phyloP scores from a whole-genome alignment of 2,888 invertebrate genomes.

The Tortrix viridana region DNA sequence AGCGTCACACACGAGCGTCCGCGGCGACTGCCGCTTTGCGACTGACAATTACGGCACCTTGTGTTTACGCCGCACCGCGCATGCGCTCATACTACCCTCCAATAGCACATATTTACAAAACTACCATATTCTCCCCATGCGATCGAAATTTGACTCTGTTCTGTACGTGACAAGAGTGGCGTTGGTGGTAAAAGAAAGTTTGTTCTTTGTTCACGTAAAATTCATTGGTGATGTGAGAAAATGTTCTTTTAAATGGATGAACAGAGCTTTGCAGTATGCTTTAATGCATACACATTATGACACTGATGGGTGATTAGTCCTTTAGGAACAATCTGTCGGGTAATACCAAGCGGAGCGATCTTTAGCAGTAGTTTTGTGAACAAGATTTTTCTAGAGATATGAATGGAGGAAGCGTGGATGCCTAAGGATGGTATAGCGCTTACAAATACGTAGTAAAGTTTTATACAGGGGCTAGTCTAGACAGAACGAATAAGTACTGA shows the following conservation, averaged over 20 bases:
- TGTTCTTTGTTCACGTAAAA: slow-evolving; percentile 35
- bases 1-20: slow-evolving; percentile 48
- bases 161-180: fast-evolving
- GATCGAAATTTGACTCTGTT: neutral
- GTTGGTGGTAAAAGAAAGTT: neutral
- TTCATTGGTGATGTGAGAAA: slow-evolving; percentile 35
- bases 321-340: slow-evolving; percentile 5
- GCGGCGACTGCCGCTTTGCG: slow-evolving; percentile 59
- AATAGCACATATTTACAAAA: slow-evolving; percentile 19
- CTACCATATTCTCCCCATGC: too few relatives aligned
- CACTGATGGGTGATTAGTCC: slow-evolving; percentile 14
- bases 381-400: neutral
- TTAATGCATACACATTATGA: slow-evolving; percentile 33
- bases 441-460: neutral
- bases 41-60: slow-evolving; percentile 59
- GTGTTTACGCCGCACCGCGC: slow-evolving; percentile 72
- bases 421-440: neutral
- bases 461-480: neutral
- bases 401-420: neutral
- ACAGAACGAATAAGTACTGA: neutral
- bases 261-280: slow-evolving; percentile 29
- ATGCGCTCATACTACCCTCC: slow-evolving; percentile 68
- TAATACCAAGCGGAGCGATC: neutral
- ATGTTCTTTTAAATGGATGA: slow-evolving; percentile 35
- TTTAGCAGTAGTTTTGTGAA: neutral